These are phyloP conservation scores for Porites lutea DNA, from an alignment of 64 coral and sea anemone genomes.

Conservation along the genomic window DNA sequence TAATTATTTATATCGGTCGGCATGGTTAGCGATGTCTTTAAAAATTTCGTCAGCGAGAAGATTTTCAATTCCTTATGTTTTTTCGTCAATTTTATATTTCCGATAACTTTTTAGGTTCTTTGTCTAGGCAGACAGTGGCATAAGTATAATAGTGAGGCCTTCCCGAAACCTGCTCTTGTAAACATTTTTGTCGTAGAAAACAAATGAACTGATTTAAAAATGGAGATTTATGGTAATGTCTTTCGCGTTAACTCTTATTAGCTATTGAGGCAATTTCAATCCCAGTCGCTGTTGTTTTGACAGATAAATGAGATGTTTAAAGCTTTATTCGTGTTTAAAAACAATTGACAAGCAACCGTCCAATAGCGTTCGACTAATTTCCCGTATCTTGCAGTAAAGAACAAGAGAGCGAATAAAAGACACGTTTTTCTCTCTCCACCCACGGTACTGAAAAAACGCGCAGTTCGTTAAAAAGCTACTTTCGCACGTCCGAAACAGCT, in stretches of 20 bases:
- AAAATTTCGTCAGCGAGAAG: no score
- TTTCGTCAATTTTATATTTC: no score
- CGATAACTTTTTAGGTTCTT: no score
- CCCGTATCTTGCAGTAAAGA: slow-evolving; percentile 5
- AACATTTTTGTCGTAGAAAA: not conserved
- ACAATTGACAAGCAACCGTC: slow-evolving; percentile 28
- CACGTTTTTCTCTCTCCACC: slow-evolving; percentile 24
- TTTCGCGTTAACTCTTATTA: not conserved
- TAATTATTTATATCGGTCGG: no score
- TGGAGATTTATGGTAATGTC: slow-evolving; percentile 47
- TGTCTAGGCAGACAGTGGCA: no score
- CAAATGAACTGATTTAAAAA: slow-evolving; percentile 48
- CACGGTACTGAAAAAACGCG: not conserved
- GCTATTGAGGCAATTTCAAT: slow-evolving; percentile 38
- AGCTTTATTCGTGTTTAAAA: slow-evolving; percentile 42
- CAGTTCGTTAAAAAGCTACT: slow-evolving; percentile 3
- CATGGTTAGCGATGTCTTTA: no score
- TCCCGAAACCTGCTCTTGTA: not conserved
- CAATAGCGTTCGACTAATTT: slow-evolving; percentile 35
- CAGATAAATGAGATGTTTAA: slow-evolving; percentile 17
- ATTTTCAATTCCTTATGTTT: no score
- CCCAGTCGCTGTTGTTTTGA: slow-evolving; percentile 34
- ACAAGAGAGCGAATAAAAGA: not conserved
- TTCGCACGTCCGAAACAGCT: slow-evolving; percentile 5
- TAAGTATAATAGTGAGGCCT: not conserved